Conservation (phyloP, 2,113 vertebrate species). For the Tinamus guttatus region DNA sequence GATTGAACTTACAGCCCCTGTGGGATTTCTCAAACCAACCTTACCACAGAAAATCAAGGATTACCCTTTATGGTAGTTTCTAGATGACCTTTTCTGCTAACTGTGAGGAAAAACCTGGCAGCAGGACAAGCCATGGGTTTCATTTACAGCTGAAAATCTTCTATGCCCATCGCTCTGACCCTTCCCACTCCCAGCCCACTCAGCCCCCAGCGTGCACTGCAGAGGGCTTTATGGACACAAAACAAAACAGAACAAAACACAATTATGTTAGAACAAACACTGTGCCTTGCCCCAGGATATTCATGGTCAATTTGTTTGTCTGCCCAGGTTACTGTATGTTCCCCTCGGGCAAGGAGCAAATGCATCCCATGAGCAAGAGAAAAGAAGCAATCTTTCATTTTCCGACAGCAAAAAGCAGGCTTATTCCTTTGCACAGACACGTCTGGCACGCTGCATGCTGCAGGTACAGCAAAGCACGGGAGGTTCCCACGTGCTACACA, state of each 20-base stretch:
- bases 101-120: background rate
- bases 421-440: background rate
- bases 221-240: background rate
- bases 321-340: background rate
- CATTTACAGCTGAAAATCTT: background rate
- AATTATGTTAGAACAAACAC: background rate
- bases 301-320: no score
- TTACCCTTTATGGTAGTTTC: background rate
- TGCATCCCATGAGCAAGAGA: background rate
- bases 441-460: background rate
- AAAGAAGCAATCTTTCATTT: background rate
- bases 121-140: background rate
- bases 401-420: background rate
- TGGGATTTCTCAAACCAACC: background rate
- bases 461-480: fast-evolving
- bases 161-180: background rate
- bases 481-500: background rate
- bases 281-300: background rate
- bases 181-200: background rate
- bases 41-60: background rate
- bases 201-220: background rate
- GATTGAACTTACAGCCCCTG: background rate
- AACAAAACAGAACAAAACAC: background rate
- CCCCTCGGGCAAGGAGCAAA: background rate
- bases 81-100: background rate